These are phyloP conservation scores for Riparia riparia DNA, from an alignment of 2,113 vertebrate species.

Conservation along the genomic window DNA sequence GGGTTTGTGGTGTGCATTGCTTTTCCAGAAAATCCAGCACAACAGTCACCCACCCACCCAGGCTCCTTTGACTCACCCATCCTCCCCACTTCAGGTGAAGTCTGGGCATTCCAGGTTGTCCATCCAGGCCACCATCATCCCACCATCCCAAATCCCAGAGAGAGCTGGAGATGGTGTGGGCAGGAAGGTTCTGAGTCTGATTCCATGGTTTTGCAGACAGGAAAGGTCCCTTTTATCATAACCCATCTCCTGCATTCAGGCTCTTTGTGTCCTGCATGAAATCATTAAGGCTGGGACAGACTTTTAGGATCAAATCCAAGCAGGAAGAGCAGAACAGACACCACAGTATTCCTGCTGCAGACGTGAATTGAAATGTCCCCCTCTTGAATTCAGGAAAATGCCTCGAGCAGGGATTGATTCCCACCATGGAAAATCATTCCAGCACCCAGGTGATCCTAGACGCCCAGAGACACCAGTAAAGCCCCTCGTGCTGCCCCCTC, in stretches of 20 bases:
- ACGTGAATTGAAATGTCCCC: rapidly evolving
- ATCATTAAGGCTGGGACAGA: background rate
- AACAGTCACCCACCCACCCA: background rate
- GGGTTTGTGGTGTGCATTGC: background rate
- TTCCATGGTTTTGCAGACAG: rapidly evolving
- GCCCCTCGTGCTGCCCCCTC: background rate
- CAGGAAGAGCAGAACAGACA: background rate
- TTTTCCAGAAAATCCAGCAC: background rate
- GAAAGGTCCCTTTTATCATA: background rate
- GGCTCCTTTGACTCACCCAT: background rate
- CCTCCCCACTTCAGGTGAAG: conserved; percentile 67
- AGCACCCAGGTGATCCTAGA: background rate
- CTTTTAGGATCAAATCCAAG: background rate
- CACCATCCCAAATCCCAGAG: conserved; percentile 68
- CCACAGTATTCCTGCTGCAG: background rate
- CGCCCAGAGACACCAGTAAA: background rate
- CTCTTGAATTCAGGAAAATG: background rate
- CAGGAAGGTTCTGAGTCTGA: conserved; percentile 76
- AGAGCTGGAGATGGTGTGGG: conserved; percentile 77
- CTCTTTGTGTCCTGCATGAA: background rate
- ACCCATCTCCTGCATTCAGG: background rate
- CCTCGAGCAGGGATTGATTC: background rate
- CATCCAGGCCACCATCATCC: conserved; percentile 67
- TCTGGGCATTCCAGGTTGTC: conserved; percentile 37
- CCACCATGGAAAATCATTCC: rapidly evolving